A percentile compares a stretch with the other conserved stretches of the same genome.
phyloP scores from a whole-genome alignment of 2,797 vertebrate genomes.

The Hypotaenidia okinawae region DNA sequence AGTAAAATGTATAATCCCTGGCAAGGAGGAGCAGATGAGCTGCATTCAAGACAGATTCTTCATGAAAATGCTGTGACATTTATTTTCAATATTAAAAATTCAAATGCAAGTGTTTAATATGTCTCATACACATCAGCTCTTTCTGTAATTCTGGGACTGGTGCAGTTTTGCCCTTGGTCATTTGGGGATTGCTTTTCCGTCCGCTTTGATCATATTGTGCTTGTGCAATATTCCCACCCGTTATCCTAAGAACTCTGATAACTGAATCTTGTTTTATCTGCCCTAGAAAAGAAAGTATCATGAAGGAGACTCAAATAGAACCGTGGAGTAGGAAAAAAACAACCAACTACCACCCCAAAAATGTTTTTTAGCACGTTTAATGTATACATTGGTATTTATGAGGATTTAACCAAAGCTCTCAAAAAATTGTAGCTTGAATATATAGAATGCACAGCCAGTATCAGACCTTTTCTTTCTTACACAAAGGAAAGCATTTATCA shows the following conservation, averaged over 20 bases:
- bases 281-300: slow-evolving; percentile 12
- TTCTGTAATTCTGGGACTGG: slow-evolving; percentile 21
- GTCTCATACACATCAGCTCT: not conserved
- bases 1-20: not conserved
- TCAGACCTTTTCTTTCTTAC: slow-evolving; percentile 23
- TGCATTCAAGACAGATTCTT: not conserved
- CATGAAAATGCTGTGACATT: slow-evolving; percentile 35
- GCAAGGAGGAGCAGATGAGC: not conserved
- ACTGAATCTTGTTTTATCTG: slow-evolving; percentile 28
- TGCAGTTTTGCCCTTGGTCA: slow-evolving; percentile 27
- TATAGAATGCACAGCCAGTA: not conserved
- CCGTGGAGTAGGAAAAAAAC: not conserved
- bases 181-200: slow-evolving; percentile 51
- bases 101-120: slow-evolving; percentile 43
- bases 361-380: not conserved
- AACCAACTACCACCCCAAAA: not conserved
- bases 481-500: slow-evolving; percentile 61
- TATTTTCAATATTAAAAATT: slow-evolving; percentile 56
- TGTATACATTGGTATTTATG: not conserved
- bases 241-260: slow-evolving; percentile 19
- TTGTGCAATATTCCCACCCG: slow-evolving; percentile 51
- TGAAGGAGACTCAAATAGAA: not conserved
- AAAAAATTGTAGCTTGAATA: not conserved
- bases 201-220: slow-evolving; percentile 40
- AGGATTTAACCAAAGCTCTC: not conserved